A percentile compares a stretch with the other conserved stretches of the same genome.
These are phyloP conservation scores for Phyllotis vaccarum DNA, from an alignment of 2,797 vertebrate genomes.

Conservation along the genomic window DNA sequence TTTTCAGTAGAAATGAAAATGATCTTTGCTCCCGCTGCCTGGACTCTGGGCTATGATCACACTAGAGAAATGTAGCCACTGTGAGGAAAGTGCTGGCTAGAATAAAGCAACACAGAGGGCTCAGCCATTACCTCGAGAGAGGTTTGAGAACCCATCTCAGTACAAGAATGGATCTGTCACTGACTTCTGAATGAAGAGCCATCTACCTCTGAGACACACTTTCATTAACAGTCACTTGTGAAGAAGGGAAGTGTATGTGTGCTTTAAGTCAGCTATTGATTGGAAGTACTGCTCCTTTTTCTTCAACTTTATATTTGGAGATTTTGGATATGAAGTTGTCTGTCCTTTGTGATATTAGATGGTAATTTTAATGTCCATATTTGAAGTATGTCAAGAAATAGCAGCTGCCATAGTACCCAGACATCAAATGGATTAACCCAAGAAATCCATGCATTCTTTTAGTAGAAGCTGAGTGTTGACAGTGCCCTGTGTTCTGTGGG, in stretches of 20 bases:
- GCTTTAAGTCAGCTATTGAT: conserved; percentile 6
- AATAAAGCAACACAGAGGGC: not conserved
- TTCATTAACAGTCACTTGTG: not conserved
- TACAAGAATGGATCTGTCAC: not conserved
- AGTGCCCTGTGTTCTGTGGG: not conserved
- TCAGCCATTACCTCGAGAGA: not conserved
- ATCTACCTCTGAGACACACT: not conserved
- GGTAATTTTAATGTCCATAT: not conserved
- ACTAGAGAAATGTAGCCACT: not conserved
- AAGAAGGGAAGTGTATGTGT: conserved; percentile 13
- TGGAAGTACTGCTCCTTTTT: not conserved
- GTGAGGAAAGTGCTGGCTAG: not conserved
- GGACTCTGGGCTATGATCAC: not conserved
- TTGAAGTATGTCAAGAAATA: not conserved
- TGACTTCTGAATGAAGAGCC: not conserved
- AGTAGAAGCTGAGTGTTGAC: not conserved
- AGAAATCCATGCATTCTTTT: not conserved
- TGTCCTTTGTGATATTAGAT: conserved; percentile 50
- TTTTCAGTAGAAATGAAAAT: not conserved
- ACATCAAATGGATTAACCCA: not conserved
- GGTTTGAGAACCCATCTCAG: not conserved
- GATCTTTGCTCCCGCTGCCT: not conserved
- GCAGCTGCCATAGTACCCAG: not conserved
- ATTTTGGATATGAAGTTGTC: conserved; percentile 6
- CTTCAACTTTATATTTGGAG: not conserved